Base-by-base conservation (phyloP, 2,113 vertebrate species). In the Patagioenas fasciata region DNA sequence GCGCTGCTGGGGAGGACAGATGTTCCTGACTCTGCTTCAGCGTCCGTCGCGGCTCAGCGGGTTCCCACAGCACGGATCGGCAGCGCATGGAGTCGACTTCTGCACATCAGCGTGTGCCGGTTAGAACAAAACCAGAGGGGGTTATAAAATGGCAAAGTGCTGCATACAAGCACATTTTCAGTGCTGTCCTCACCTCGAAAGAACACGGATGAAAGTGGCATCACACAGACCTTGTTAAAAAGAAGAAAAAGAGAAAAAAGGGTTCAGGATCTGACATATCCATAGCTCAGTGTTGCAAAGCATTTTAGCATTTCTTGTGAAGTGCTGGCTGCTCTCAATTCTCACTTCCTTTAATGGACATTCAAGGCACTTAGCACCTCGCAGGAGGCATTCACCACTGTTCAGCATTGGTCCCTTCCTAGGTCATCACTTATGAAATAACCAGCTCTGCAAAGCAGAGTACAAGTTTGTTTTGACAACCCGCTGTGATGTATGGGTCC, bases 331-430 rank as follows among this genome's bases (percentile, higher is more conserved):
- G 87, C 62, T 92, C 93, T 89, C 94, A 82, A 88, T 95, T 95
- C 61, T 9, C 95, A 80, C 85, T 87, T 44, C 25, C 64, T 78
- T 93, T 91, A 94, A 88, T 80, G 89, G 93, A 85, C 84, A 34
- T 89, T 91, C 32, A 14, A 91, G 79, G 85, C 93, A 94, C 84
- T 97, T 94, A 94, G 81, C 94, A 82, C 91, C 64, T 96, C 50
- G 87, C 74, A 66, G 94, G 91, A 89, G 85, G 79, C 81, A 69
- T 82, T 94, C 81, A 40, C 67, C n/a, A 25, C 54, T 62, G 31
- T 65, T 88, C 73, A 86, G 67, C 36, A 24, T 58, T 81, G 47
- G 86, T 73, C 86, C 50, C 54, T 80, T 78, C 74, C 42, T 54
- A 48, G 83, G 56, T 78, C 88, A 78, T 91, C 51, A 5, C 64